Evolutionary conservation across 2,797 vertebrate species (phyloP).

Genomic region (Melanotaenia boesemani): DNA sequence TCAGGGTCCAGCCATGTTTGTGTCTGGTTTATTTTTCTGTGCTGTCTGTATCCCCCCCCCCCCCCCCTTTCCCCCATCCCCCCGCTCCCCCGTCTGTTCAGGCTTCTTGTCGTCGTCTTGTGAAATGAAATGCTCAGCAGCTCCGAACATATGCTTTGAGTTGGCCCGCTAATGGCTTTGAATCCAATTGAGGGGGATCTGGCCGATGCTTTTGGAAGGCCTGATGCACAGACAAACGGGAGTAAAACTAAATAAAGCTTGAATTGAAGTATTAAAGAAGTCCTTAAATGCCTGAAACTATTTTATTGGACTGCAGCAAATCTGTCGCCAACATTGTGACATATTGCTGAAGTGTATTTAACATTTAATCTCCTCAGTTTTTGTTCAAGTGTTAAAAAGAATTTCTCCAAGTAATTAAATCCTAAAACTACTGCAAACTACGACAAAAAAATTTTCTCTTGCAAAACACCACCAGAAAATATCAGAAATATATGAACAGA

Average conservation of each 20-base stretch:
- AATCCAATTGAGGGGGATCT: conserved; percentile 72
- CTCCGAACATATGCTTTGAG: conserved; percentile 78
- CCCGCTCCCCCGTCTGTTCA: conserved; percentile 1
- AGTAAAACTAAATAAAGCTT: conserved; percentile 19
- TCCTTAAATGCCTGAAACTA: conserved; percentile 11
- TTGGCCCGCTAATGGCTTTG: conserved; percentile 75
- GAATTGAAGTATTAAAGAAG: conserved; percentile 14
- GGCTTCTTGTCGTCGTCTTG: conserved; percentile 40
- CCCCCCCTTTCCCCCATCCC: not conserved
- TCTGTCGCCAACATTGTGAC: not conserved
- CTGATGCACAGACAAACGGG: conserved; percentile 19
- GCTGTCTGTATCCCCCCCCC: conserved; percentile 44
- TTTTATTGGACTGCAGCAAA: not conserved
- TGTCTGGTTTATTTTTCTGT: conserved; percentile 70
- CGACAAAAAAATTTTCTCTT: no score
- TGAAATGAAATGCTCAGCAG: conserved; percentile 76
- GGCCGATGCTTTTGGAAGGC: conserved; percentile 59
- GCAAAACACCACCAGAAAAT: no score
- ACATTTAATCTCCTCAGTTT: conserved; percentile 16
- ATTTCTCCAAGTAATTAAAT: conserved; percentile 8
- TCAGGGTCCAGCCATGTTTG: conserved; percentile 56
- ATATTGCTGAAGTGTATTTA: not conserved
- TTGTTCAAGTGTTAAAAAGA: not conserved
- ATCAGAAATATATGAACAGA: no score
- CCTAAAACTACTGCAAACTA: conserved; percentile 4